A percentile compares a stretch with the other conserved stretches of the same genome.
Conservation (phyloP, 2,888 invertebrate genomes). For the Rapana venosa region DNA sequence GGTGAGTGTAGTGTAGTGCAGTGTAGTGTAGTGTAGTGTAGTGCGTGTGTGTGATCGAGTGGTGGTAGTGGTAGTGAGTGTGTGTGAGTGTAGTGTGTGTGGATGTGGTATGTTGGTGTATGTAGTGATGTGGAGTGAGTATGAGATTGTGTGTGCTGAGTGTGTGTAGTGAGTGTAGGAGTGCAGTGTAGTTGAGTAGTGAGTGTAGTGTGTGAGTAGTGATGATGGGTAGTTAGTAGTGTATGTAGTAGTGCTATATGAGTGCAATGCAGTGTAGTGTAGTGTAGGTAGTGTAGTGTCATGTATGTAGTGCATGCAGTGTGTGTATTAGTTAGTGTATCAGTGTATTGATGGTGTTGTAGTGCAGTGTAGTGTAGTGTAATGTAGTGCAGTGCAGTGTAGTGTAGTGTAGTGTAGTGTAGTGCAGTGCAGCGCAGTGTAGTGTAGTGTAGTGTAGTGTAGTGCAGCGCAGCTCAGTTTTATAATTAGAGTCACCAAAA, state of each 20-base stretch:
- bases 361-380: too few relatives aligned
- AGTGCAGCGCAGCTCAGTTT: too few relatives aligned
- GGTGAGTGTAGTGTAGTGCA: too few relatives aligned
- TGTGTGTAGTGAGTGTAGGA: background rate
- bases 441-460: too few relatives aligned
- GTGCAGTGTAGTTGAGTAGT: background rate
- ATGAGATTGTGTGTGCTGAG: too few relatives aligned
- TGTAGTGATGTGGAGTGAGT: background rate
- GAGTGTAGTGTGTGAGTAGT: constrained; percentile 6
- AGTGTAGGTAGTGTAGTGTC: background rate
- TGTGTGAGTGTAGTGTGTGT: constrained; percentile 20
- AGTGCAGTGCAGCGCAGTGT: too few relatives aligned
- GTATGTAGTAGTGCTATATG: background rate
- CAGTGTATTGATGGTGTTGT: too few relatives aligned
- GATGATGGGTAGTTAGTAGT: background rate
- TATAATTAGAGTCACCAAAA: too few relatives aligned
- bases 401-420: too few relatives aligned
- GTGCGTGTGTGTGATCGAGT: background rate
- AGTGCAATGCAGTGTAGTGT: background rate
- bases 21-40: background rate
- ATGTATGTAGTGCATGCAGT: background rate
- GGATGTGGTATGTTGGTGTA: background rate
- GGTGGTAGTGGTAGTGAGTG: background rate
- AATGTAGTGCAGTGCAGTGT: too few relatives aligned
- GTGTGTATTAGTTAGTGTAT: too few relatives aligned